Conservation (phyloP, 2,888 invertebrate species). For the Tipula helvola region DNA sequence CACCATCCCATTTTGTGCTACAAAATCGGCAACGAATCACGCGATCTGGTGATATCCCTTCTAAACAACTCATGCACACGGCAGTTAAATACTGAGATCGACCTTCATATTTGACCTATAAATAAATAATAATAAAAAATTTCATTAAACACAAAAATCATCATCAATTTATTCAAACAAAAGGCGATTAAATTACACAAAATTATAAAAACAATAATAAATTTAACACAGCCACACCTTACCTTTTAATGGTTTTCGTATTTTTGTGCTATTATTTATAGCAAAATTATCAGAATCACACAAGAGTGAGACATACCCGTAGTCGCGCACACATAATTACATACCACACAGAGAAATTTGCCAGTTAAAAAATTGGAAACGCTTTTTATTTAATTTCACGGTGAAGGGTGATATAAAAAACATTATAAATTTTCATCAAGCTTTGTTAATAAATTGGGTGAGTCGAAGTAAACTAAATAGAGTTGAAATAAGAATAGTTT, state of each 20-base stretch:
- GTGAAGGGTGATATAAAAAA: neutral
- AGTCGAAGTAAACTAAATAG: too few relatives aligned
- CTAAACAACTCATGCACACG: slow-evolving; percentile 89
- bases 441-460: too few relatives aligned
- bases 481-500: too few relatives aligned
- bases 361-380: neutral
- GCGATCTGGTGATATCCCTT: slow-evolving; percentile 64
- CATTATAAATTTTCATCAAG: neutral
- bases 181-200: slow-evolving; percentile 6
- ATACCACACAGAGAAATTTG: neutral
- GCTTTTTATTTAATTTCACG: neutral
- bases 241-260: neutral
- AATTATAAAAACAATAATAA: neutral
- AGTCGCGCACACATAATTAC: neutral
- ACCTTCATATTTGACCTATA: slow-evolving; percentile 81
- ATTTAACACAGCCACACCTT: neutral
- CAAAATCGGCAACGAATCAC: slow-evolving; percentile 71
- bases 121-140: slow-evolving; percentile 16
- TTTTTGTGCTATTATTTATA: neutral
- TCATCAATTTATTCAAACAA: neutral
- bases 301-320: neutral
- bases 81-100: slow-evolving; percentile 82
- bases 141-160: neutral
- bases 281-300: neutral
- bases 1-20: slow-evolving; percentile 81